Conservation (phyloP, 2,797 vertebrate species). For the Trichosurus vulpecula region DNA sequence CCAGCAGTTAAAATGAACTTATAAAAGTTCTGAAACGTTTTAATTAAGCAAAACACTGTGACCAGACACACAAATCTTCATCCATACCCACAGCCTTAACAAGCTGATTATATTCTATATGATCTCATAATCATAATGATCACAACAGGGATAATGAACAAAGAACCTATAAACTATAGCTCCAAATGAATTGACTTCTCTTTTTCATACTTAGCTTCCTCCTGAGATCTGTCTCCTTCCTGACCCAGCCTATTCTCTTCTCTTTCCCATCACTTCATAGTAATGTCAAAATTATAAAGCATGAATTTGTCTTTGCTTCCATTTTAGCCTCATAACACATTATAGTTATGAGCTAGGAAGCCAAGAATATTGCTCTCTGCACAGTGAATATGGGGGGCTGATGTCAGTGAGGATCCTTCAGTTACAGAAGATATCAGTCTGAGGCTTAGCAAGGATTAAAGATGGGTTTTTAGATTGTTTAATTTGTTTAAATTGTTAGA, state of each 20-base stretch:
- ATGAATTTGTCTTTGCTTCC: neutral
- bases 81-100: slow-evolving; percentile 19
- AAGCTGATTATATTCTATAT: neutral
- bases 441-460: slow-evolving; percentile 15
- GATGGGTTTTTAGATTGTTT: neutral
- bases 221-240: neutral
- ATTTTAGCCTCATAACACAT: neutral
- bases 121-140: slow-evolving; percentile 3
- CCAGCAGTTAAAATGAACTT: neutral
- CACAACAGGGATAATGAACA: neutral
- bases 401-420: neutral
- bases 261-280: neutral
- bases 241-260: neutral
- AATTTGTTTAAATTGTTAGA: neutral
- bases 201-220: slow-evolving; percentile 8
- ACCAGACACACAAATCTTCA: neutral
- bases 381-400: neutral
- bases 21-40: slow-evolving; percentile 31
- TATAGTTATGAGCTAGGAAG: neutral
- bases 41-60: slow-evolving; percentile 39
- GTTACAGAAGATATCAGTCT: neutral
- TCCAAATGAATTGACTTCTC: neutral
- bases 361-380: neutral
- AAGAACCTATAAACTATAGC: slow-evolving; percentile 24
- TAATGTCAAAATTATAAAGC: neutral